Percentiles rank a stretch among this genome's conserved stretches.
These are phyloP conservation scores for Bufotes viridis DNA, from an alignment of 2,797 vertebrate genomes.

Conservation along the genomic window DNA sequence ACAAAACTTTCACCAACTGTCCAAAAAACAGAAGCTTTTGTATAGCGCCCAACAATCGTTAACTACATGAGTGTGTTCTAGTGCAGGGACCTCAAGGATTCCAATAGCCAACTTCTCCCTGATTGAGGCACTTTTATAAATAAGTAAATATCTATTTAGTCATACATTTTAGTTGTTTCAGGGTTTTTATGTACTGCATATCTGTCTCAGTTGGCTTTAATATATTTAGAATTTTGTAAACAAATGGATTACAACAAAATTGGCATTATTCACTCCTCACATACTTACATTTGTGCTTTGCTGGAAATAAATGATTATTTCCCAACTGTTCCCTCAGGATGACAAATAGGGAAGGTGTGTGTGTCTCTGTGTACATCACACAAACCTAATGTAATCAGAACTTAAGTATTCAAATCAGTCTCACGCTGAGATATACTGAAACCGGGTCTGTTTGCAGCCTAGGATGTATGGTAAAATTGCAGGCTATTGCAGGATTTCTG, in stretches of 20 bases:
- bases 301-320: slow-evolving; percentile 26
- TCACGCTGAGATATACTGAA: slow-evolving; percentile 34
- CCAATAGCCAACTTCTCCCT: too few relatives aligned
- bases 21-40: too few relatives aligned
- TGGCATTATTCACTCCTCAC: slow-evolving; percentile 5
- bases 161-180: neutral
- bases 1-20: too few relatives aligned
- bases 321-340: slow-evolving; percentile 33
- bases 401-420: slow-evolving; percentile 46
- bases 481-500: neutral
- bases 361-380: slow-evolving; percentile 22
- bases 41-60: too few relatives aligned
- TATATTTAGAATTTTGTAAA: slow-evolving; percentile 24
- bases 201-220: slow-evolving; percentile 1
- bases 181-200: neutral
- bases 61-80: too few relatives aligned
- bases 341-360: slow-evolving; percentile 18
- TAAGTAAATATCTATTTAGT: neutral
- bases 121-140: too few relatives aligned
- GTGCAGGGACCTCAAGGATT: too few relatives aligned
- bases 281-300: slow-evolving; percentile 22
- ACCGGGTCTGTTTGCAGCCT: slow-evolving; percentile 19
- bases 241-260: slow-evolving; percentile 18
- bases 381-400: slow-evolving; percentile 44
- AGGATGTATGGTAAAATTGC: slow-evolving; percentile 12